phyloP scores from a whole-genome alignment of 2,113 vertebrate genomes.

The Tapirus terrestris region DNA sequence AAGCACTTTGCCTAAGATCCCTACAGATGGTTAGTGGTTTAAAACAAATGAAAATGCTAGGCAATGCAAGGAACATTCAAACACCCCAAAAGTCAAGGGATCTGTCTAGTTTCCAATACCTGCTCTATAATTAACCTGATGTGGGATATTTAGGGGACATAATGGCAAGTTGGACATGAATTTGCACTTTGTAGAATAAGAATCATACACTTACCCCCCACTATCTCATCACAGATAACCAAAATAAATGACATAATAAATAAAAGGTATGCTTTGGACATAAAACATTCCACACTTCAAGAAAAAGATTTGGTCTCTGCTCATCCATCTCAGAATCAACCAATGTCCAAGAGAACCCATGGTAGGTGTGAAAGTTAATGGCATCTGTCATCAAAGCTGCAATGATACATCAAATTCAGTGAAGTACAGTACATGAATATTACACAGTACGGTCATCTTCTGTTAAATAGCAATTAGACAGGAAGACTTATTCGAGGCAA shows the following conservation, averaged over 20 bases:
- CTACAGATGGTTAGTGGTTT: not conserved
- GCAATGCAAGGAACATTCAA: not conserved
- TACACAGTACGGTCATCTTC: not conserved
- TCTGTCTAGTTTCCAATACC: not conserved
- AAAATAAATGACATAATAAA: constrained; percentile 12
- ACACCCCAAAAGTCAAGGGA: not conserved
- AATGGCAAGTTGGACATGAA: not conserved
- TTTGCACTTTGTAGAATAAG: not conserved
- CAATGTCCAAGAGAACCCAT: not conserved
- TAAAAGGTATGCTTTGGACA: not conserved
- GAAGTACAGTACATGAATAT: not conserved
- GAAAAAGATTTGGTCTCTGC: not conserved
- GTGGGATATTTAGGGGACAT: not conserved
- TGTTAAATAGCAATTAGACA: not conserved
- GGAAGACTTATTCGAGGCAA: not conserved
- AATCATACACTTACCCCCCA: not conserved
- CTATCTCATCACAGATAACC: not conserved
- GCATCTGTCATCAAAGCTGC: not conserved
- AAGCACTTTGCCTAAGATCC: not conserved
- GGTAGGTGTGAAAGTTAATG: not conserved
- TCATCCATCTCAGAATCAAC: not conserved
- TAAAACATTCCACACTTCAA: not conserved
- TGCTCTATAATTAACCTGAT: not conserved
- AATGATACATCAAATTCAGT: not conserved
- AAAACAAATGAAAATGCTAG: not conserved